Evolutionary conservation across 2,888 invertebrate species (phyloP).

Genomic region (Sisyra nigra): DNA sequence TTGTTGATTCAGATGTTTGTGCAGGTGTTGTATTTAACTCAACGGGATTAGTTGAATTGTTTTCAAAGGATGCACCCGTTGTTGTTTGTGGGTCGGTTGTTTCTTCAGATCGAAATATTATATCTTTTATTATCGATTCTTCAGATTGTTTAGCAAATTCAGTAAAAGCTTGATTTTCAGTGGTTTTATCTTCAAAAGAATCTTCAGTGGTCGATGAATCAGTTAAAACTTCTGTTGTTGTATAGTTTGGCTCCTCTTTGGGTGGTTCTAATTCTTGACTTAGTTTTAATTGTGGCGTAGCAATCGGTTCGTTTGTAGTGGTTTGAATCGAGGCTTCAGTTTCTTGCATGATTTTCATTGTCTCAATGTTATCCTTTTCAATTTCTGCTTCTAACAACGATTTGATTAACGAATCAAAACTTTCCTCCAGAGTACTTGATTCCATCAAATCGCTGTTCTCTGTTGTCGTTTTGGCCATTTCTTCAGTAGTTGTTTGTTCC

Average conservation of each 20-base stretch:
- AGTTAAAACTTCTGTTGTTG: not conserved
- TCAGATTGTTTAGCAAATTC: not conserved
- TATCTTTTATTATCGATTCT: not conserved
- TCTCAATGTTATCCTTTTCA: no score
- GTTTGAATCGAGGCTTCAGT: not conserved
- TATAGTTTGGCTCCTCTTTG: not conserved
- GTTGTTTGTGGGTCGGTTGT: constrained; percentile 7
- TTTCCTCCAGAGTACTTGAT: not conserved
- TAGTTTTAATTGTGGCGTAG: not conserved
- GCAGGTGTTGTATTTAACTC: constrained; percentile 2
- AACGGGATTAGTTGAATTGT: constrained; percentile 5
- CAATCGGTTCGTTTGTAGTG: not conserved
- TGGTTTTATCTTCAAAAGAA: not conserved
- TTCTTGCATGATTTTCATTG: not conserved
- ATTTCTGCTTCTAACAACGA: not conserved
- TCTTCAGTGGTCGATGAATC: not conserved
- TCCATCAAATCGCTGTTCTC: not conserved
- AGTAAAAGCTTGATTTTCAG: not conserved
- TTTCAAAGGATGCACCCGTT: constrained; percentile 6
- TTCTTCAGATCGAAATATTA: constrained; percentile 10
- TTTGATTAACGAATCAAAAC: not conserved
- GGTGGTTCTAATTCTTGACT: not conserved
- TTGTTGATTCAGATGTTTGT: constrained; percentile 5
- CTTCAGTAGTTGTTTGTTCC: constrained; percentile 9
- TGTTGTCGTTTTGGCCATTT: not conserved